Evolutionary conservation across 2,888 invertebrate species (phyloP).

Genomic region (Suillia variegata): DNA sequence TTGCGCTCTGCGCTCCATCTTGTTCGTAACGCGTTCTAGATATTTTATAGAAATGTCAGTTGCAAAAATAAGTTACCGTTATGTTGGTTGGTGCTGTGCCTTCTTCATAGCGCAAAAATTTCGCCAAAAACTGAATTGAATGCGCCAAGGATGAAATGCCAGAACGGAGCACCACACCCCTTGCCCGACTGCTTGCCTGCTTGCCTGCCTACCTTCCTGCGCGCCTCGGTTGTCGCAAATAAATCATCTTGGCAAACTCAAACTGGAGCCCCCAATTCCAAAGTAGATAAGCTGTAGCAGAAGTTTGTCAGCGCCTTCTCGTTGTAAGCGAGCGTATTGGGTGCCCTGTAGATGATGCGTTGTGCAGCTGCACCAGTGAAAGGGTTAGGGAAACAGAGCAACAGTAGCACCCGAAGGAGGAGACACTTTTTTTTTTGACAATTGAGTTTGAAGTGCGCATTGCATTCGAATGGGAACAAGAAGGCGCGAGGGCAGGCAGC

Average conservation of each 20-base stretch:
- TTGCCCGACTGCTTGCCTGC: too few species aligned
- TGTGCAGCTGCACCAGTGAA: not conserved
- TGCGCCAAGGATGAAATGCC: not conserved
- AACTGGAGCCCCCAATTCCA: not conserved
- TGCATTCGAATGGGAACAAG: not conserved
- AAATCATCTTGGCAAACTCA: conserved; percentile 1
- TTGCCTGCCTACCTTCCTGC: too few species aligned
- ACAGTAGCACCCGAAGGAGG: too few species aligned
- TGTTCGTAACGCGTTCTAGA: not conserved
- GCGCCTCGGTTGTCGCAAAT: not conserved
- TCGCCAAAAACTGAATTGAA: not conserved
- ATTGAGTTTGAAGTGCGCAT: not conserved
- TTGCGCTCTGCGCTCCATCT: not conserved
- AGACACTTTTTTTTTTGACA: too few species aligned
- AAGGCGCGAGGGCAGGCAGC: not conserved
- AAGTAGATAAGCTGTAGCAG: not conserved
- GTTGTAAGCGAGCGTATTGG: not conserved
- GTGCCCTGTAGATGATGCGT: not conserved
- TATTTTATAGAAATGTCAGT: not conserved
- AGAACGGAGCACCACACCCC: too few species aligned
- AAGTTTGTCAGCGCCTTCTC: not conserved
- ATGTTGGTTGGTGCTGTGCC: not conserved
- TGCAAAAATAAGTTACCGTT: not conserved
- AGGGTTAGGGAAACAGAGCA: too few species aligned
- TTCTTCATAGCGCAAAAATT: not conserved